Evolutionary conservation across 2,797 vertebrate genomes (phyloP), one percentile per base, ranked within the genome.

Genomic region (Alcedo atthis): DNA sequence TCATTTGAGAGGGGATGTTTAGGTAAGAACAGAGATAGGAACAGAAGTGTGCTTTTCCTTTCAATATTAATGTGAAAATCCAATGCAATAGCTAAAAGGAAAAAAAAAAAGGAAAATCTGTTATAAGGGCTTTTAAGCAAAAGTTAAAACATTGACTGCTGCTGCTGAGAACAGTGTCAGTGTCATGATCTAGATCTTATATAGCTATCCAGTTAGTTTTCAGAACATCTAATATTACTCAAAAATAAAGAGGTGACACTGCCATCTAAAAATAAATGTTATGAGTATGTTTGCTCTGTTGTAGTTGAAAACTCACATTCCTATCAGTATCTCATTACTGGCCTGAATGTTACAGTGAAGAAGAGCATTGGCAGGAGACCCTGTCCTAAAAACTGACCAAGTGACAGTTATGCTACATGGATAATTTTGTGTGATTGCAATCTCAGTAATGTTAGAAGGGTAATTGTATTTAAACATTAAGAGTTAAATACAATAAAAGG

Each of bases 171-270:
- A 91, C 35, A 74, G 12, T 40, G 74, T 88, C 90, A 88, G 79
- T 88, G 90, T 92, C 81, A 94, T 49, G 57, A 84, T 63, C 53
- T 45, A 92, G 83, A 22, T 43, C 54, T 92, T 93, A 94, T 0
- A 2, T 84, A 93, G 93, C 49, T 22, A 43, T 15, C 48, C 40
- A 82, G 92, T 90, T 86, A 86, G 48, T 73, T 67, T 73, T 76
- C 55, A 86, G 63, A 92, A 90, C 48, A 83, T 33, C 26, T 79
- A 81, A 66, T 83, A 85, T 59, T 62, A 67, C 14, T 73, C 63
- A 88, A 84, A 81, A 93, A 87, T 68, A 85, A 80, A 85, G 48
- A 88, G 63, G 55, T 86, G 86, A 90, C 48, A 81, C 10, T 70
- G 20, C 14, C 20, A 51, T 46, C 92, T 93, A 93, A 94, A 94